A percentile compares a stretch with the other conserved stretches of the same genome.
Conservation (phyloP, 1,140 invertebrate genomes). For the Rhynchophorus ferrugineus region DNA sequence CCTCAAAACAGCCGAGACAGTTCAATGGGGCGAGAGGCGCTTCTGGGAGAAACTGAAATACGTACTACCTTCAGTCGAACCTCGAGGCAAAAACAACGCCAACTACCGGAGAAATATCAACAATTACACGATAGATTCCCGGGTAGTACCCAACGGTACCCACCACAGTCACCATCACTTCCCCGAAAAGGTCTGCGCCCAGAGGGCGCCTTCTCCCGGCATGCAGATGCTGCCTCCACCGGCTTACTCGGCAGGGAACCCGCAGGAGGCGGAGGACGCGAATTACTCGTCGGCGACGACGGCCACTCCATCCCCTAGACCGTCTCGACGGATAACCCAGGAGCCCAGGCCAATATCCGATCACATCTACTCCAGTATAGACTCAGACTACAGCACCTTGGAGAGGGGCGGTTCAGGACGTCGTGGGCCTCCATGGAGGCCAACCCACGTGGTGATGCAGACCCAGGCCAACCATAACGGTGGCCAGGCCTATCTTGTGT, state of each 20-base stretch:
- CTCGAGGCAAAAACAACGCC: constrained; percentile 53
- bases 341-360: constrained; percentile 68
- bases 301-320: constrained; percentile 54
- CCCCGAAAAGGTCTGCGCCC: constrained; percentile 41
- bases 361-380: constrained; percentile 81
- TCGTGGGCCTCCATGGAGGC: constrained; percentile 39
- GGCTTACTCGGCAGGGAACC: constrained; percentile 42
- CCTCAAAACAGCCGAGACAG: constrained; percentile 70
- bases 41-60: constrained; percentile 89
- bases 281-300: constrained; percentile 57
- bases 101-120: constrained; percentile 68
- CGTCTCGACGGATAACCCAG: constrained; percentile 46
- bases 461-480: constrained; percentile 37
- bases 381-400: constrained; percentile 67
- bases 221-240: constrained; percentile 45
- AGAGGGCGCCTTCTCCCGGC: constrained; percentile 42
- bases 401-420: constrained; percentile 46
- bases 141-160: constrained; percentile 49
- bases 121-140: constrained; percentile 64
- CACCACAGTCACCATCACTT: constrained; percentile 46
- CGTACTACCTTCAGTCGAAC: constrained; percentile 69
- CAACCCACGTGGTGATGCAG: constrained; percentile 39
- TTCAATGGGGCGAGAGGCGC: constrained; percentile 82
- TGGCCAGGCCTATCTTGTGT: constrained; percentile 53
- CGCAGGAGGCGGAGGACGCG: constrained; percentile 50